phyloP scores from a whole-genome alignment of 1,140 invertebrate species.

The Lordiphosa collinella region DNA sequence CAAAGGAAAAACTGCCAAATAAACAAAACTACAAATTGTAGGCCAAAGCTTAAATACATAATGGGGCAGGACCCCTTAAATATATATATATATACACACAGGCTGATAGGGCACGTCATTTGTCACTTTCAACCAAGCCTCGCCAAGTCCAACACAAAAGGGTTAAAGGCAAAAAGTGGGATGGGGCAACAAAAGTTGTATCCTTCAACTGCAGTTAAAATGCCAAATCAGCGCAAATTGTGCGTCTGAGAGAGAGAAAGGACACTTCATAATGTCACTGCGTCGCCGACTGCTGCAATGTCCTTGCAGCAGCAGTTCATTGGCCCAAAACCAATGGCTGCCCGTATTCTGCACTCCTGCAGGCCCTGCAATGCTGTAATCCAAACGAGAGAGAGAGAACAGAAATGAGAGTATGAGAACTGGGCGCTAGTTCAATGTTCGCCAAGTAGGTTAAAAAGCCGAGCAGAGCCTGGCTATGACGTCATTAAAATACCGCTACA shows the following conservation, averaged over 20 bases:
- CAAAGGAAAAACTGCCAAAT: no score
- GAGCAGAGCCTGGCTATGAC: conserved; percentile 55
- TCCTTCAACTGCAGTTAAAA: conserved; percentile 66
- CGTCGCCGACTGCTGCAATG: conserved; percentile 50
- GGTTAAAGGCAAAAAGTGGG: no score
- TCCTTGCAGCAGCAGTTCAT: conserved; percentile 65
- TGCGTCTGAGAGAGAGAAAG: conserved; percentile 8
- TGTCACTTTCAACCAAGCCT: no score
- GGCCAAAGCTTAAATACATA: no score
- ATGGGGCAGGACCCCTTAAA: no score
- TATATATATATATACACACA: no score
- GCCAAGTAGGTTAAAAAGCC: conserved; percentile 65
- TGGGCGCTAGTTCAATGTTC: conserved; percentile 55
- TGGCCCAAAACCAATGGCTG: conserved; percentile 38
- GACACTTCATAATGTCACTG: conserved; percentile 37
- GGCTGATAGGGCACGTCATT: no score
- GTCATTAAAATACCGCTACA: conserved; percentile 51
- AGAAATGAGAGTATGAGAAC: neutral
- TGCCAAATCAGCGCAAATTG: conserved; percentile 60
- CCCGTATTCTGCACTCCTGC: conserved; percentile 31
- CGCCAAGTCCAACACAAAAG: no score
- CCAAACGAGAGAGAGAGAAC: neutral
- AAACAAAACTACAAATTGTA: no score
- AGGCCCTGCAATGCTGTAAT: neutral
- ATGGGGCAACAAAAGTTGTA: conserved; percentile 6